Evolutionary conservation across 92 coral and sea anemone species (phyloP).

Genomic region (Metridium senile): DNA sequence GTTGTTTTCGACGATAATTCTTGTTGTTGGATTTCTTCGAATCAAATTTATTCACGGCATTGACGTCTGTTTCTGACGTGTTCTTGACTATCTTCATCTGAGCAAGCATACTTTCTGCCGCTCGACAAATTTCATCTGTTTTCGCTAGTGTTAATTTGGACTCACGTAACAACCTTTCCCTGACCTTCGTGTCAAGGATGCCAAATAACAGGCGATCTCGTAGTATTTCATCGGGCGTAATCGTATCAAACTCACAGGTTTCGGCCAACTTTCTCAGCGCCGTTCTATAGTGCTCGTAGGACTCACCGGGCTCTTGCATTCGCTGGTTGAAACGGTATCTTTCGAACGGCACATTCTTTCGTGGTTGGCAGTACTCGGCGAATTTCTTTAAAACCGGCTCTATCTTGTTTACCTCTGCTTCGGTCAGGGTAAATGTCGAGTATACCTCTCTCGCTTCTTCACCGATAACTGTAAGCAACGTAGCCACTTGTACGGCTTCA

Average conservation of each 20-base stretch:
- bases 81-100: conserved; percentile 48
- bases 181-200: conserved; percentile 40
- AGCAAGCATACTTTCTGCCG: conserved; percentile 42
- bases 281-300: conserved; percentile 56
- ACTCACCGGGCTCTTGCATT: conserved; percentile 47
- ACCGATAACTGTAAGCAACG: conserved; percentile 45
- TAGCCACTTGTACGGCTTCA: conserved; percentile 43
- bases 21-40: neutral
- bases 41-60: conserved; percentile 1
- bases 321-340: conserved; percentile 46
- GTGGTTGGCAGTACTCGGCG: conserved; percentile 54
- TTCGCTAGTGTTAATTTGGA: conserved; percentile 22
- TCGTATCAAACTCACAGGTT: conserved; percentile 48
- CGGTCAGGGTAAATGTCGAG: conserved; percentile 40
- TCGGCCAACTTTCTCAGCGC: conserved; percentile 55
- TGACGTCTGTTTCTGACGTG: conserved; percentile 21
- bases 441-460: conserved; percentile 53
- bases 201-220: conserved; percentile 51
- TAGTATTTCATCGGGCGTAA: conserved; percentile 50
- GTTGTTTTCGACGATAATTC: conserved; percentile 10
- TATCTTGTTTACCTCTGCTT: conserved; percentile 31
- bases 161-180: conserved; percentile 49
- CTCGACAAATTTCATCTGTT: conserved; percentile 58
- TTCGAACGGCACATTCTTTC: conserved; percentile 56
- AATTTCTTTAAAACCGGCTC: conserved; percentile 23